These are phyloP conservation scores for Sebastes schlegelii DNA, from an alignment of 2,113 vertebrate genomes.

Conservation along the genomic window DNA sequence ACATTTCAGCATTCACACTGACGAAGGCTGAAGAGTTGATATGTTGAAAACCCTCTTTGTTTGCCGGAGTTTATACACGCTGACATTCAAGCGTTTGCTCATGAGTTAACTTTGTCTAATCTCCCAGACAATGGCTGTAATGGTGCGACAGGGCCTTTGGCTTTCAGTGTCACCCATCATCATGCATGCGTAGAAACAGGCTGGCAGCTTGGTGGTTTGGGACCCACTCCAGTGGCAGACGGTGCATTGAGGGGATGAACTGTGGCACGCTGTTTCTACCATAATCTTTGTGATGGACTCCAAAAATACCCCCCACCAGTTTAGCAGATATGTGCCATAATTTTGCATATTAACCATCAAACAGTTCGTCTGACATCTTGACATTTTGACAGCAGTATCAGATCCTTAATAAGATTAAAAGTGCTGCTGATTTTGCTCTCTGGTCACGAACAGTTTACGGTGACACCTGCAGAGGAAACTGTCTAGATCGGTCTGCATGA, in stretches of 20 bases:
- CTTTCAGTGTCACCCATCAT: slow-evolving; percentile 63
- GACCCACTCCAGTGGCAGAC: slow-evolving; percentile 62
- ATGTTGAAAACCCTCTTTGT: slow-evolving; percentile 1
- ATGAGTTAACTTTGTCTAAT: slow-evolving; percentile 52
- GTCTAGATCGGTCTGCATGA: not conserved
- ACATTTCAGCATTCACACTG: not conserved
- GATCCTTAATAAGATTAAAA: slow-evolving; percentile 2
- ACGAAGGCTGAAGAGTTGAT: not conserved
- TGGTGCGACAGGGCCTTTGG: slow-evolving; percentile 47
- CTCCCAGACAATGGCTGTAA: slow-evolving; percentile 58
- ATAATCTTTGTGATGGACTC: slow-evolving; percentile 47
- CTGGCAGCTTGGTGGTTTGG: slow-evolving; percentile 66
- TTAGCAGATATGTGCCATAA: slow-evolving; percentile 33
- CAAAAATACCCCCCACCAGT: slow-evolving; percentile 46
- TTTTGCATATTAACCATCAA: slow-evolving; percentile 47
- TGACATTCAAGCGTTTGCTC: slow-evolving; percentile 37
- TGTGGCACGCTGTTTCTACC: slow-evolving; percentile 43
- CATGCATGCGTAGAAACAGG: slow-evolving; percentile 34
- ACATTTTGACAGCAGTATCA: slow-evolving; percentile 28
- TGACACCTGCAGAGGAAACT: not conserved
- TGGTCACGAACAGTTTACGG: not conserved
- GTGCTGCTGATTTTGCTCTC: slow-evolving; percentile 13
- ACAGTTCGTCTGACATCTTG: slow-evolving; percentile 19
- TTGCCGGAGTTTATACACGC: not conserved
- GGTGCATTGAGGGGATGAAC: slow-evolving; percentile 46